Evolutionary conservation across 2,113 vertebrate genomes (phyloP).

Genomic region (Myocastor coypus): DNA sequence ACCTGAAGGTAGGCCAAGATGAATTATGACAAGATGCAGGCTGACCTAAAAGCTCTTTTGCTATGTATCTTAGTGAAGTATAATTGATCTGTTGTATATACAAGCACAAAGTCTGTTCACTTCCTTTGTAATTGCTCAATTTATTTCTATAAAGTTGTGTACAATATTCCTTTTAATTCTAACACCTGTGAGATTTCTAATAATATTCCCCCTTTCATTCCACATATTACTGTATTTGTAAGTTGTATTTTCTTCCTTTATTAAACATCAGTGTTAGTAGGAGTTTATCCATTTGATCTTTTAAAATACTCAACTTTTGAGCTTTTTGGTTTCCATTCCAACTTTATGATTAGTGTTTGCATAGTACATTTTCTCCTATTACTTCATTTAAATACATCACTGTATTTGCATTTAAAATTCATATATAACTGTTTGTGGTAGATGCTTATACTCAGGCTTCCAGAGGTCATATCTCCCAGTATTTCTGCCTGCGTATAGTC

Average conservation of each 20-base stretch:
- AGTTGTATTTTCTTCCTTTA: neutral
- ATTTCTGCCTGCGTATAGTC: neutral
- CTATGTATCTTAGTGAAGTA: neutral
- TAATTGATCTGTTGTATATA: neutral
- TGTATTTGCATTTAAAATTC: neutral
- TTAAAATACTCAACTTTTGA: neutral
- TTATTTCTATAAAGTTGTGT: conserved; percentile 38
- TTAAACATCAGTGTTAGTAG: neutral
- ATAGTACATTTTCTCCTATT: neutral
- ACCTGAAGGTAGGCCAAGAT: neutral
- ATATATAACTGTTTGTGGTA: neutral
- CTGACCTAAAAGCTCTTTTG: neutral
- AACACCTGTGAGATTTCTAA: neutral
- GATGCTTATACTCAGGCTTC: neutral
- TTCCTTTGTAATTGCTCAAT: conserved; percentile 22
- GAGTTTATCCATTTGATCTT: neutral
- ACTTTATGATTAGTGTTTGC: neutral
- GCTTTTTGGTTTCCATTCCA: neutral
- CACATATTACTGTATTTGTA: neutral
- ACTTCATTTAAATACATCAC: neutral
- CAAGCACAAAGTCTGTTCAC: neutral
- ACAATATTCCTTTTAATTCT: neutral
- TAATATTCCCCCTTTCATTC: conserved; percentile 2
- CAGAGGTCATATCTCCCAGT: neutral
- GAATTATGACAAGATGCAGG: neutral